Conservation (phyloP, 2,113 vertebrate genomes). For the Corythoichthys intestinalis region DNA sequence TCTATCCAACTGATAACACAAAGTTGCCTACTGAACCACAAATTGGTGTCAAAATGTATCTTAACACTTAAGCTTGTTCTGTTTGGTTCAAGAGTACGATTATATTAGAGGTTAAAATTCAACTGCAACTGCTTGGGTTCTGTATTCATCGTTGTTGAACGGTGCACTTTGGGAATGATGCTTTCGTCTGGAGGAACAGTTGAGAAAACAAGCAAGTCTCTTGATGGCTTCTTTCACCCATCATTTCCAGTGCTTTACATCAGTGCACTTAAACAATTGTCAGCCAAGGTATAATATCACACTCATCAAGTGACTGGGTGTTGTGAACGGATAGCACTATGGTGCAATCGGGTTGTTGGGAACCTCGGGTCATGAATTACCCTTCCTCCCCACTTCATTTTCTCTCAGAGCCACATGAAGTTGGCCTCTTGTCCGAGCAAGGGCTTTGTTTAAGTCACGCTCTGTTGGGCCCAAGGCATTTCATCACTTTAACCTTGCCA, state of each 20-base stretch:
- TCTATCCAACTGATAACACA: neutral
- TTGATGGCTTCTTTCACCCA: conserved; percentile 29
- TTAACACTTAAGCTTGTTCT: neutral
- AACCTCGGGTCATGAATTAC: conserved; percentile 66
- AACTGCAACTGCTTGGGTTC: neutral
- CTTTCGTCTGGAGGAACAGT: neutral
- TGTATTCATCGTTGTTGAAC: neutral
- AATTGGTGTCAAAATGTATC: neutral
- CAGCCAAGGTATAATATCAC: conserved; percentile 65
- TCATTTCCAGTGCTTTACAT: conserved; percentile 56
- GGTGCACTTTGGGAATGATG: neutral
- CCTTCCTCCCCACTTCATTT: conserved; percentile 55
- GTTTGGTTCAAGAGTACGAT: conserved; percentile 29
- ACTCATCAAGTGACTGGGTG: conserved; percentile 65
- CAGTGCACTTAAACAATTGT: conserved; percentile 60
- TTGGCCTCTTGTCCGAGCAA: conserved; percentile 85
- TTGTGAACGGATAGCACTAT: conserved; percentile 69
- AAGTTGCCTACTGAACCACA: neutral
- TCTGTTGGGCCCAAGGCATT: conserved; percentile 89
- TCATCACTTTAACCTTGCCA: conserved; percentile 93
- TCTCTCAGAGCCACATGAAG: conserved; percentile 74
- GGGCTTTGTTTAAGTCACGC: conserved; percentile 90
- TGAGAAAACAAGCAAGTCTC: neutral
- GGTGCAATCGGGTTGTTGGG: conserved; percentile 73
- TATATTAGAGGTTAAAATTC: conserved; percentile 35